Percentiles rank a stretch among this genome's conserved stretches.
Evolutionary conservation across 2,888 invertebrate species (phyloP).

Genomic region (Eretmocerus hayati): DNA sequence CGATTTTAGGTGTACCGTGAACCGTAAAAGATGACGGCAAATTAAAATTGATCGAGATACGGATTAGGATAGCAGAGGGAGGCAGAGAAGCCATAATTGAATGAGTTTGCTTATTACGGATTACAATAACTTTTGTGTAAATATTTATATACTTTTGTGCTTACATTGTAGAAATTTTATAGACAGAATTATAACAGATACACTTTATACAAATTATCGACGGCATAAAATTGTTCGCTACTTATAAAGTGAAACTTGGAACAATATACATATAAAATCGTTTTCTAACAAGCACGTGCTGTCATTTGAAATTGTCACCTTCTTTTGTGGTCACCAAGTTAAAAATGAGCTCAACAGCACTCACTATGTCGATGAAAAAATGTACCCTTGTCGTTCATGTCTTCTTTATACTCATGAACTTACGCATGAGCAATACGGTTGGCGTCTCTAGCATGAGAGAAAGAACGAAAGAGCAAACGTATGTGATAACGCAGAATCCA

Average conservation of each 20-base stretch:
- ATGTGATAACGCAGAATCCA: conserved; percentile 37
- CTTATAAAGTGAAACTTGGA: no score
- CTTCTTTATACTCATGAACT: conserved; percentile 23
- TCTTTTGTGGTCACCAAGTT: no score
- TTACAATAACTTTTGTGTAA: conserved; percentile 7
- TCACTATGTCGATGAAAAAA: conserved; percentile 12
- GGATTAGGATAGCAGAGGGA: not conserved
- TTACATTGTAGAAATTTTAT: no score
- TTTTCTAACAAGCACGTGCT: no score
- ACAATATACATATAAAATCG: no score
- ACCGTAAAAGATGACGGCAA: no score
- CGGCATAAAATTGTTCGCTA: no score
- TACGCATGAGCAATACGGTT: conserved; percentile 40
- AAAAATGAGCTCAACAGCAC: no score
- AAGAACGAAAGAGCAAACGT: conserved; percentile 39
- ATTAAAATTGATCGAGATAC: not conserved
- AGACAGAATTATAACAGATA: no score
- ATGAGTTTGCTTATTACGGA: conserved; percentile 9
- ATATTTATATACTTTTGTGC: conserved; percentile 18
- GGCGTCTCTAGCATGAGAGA: conserved; percentile 46
- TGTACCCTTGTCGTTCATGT: conserved; percentile 10
- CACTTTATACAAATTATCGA: no score
- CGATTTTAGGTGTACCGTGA: conserved; percentile 12
- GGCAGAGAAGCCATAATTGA: not conserved
- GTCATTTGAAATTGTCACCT: no score